Evolutionary conservation across 2,113 vertebrate species (phyloP), one percentile per base, ranked within the genome.

Genomic region (Cervus canadensis): DNA sequence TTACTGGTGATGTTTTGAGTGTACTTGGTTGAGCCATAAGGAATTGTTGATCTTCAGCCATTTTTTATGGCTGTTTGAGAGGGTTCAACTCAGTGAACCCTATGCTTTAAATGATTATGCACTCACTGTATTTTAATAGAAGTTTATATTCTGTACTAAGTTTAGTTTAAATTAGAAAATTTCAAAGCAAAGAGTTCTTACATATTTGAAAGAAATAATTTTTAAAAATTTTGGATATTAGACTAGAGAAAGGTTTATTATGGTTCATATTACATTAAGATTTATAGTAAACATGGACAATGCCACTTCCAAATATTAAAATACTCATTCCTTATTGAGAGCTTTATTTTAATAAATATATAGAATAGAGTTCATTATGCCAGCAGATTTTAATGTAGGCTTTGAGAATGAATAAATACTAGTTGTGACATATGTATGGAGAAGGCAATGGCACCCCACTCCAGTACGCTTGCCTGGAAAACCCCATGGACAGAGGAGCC

Each of bases 131-230:
- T 94, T 92, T 97, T 88, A 94, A 97, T 33, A 67, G 5, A 67
- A 87, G 14, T 54, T 92, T 36, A 45, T 60, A n/a, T 57, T 92
- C 52, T 94, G 16, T 89, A 91, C 64, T 85, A 52, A 59, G 26
- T 89, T 89, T 48, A 78, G 30, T 83, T 97, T 84, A 91, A 94
- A 71, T 97, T 91, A 48, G 14, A 84, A 48, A 84, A 43, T 83
- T 64, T 64, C 48, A 94, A 95, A 76, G 62, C 45, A 92, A 62
- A 30, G 52, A 76, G 16, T 84, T 96, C 91, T 83, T 79, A 57
- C 19, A 28, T 83, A 92, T 88, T 79, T 71, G 23, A 67, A 85
- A 92, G 48, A 84, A 89, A 71, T 83, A 86, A 89, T 76, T 82
- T 14, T 0, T 7, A 2, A 21, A 33, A 81, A 87, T 79, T 93